Base-by-base conservation (phyloP, 2,113 vertebrate genomes). In the Mohoua ochrocephala region DNA sequence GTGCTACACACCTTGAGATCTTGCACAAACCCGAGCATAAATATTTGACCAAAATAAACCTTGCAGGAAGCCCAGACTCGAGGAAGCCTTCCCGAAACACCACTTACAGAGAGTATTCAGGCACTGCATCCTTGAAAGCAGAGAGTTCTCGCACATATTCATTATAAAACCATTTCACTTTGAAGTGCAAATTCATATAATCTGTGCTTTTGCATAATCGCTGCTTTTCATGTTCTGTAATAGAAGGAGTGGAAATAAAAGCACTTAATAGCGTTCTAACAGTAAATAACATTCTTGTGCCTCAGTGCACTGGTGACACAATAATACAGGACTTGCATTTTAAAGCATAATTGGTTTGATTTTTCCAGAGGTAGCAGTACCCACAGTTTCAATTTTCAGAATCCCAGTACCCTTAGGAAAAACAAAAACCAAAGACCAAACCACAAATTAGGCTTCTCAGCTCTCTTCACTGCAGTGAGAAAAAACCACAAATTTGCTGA, bases 111-210 rank as follows among this genome's bases (percentile, higher is more conserved):
- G 99, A 99, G 95, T 99, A 99, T 87, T 99, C 99, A 10, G 99
- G 99, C 9, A 98, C 98, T 6, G 99, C 98, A 91, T 98, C 99
- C 97, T 99, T 99, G 98, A 99, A 99, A 96, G 99, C 98, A 24
- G 99, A 98, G 94, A 99, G 98, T 61, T 99, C 99, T 73, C 98
- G 96, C 81, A 99, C 99, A 14, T 99, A 99, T 91, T 99, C 99
- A 92, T 99, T 99, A 98, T 99, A 99, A 98, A 99, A 99, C 99
- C 99, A 99, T 98, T 99, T 99, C 93, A 99, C 99, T 99, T 99
- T 99, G 99, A 99, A 99, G 98, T 99, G 99, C 97, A 99, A 98
- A 98, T 99, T 99, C 99, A 99, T 99, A 97, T 99, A 99, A 98
- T 99, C 99, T 1, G 99, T 99, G 97, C 99, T 99, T 98, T 99